These are phyloP conservation scores for Watersipora subatra DNA, from an alignment of 1,140 invertebrate genomes.

Conservation along the genomic window DNA sequence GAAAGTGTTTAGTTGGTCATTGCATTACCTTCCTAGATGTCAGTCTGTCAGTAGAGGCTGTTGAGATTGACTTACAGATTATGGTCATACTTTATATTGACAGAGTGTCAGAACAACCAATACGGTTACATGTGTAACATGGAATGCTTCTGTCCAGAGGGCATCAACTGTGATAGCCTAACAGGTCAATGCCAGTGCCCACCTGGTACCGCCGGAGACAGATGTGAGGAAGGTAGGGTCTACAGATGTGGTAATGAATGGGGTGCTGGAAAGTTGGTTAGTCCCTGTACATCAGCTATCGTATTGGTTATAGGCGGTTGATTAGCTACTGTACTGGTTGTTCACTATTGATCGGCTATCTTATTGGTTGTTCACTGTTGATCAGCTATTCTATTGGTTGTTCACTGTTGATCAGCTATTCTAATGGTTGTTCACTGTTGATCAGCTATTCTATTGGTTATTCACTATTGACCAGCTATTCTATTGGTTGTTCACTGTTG, in stretches of 20 bases:
- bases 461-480: too few species aligned
- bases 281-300: neutral
- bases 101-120: conserved; percentile 25
- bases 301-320: neutral
- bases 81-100: too few species aligned
- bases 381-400: neutral
- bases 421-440: too few species aligned
- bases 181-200: conserved; percentile 71
- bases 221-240: conserved; percentile 53
- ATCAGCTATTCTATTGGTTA: too few species aligned
- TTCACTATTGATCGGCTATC: neutral
- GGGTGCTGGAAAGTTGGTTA: neutral
- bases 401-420: neutral
- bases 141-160: conserved; percentile 34
- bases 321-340: neutral
- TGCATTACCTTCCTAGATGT: too few species aligned
- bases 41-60: too few species aligned
- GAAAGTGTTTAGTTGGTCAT: too few species aligned
- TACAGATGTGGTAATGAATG: neutral
- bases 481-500: too few species aligned
- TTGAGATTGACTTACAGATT: too few species aligned
- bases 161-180: conserved; percentile 61
- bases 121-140: conserved; percentile 36
- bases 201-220: conserved; percentile 63
- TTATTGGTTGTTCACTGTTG: neutral